phyloP scores from a whole-genome alignment of 2,888 invertebrate species.

The Leptinotarsa haldemani region DNA sequence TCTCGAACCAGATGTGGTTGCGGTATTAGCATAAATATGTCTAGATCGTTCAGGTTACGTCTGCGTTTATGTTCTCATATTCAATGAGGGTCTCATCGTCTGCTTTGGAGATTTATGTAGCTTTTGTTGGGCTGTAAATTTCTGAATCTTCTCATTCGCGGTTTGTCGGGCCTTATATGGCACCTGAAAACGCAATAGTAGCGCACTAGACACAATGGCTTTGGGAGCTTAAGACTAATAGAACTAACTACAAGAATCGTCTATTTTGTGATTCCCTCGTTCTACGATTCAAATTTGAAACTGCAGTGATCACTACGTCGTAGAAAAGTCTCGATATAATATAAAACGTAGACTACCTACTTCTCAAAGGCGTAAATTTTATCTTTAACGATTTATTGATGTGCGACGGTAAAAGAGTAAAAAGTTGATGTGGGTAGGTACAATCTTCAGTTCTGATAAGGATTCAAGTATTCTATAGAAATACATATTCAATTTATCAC shows the following conservation, averaged over 20 bases:
- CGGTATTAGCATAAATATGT: slow-evolving; percentile 50
- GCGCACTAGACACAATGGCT: slow-evolving; percentile 3
- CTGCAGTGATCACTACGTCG: no score
- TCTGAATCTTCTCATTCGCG: slow-evolving; percentile 9
- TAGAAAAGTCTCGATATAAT: no score
- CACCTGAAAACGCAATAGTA: slow-evolving; percentile 5
- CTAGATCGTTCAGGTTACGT: slow-evolving; percentile 44
- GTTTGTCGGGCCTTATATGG: slow-evolving; percentile 13
- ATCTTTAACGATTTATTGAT: no score
- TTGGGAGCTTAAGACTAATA: background rate
- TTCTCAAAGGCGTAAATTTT: no score
- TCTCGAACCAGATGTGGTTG: slow-evolving; percentile 46
- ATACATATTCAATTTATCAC: no score
- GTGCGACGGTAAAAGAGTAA: no score
- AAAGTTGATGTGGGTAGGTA: no score
- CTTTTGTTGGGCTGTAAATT: slow-evolving; percentile 31
- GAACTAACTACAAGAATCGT: background rate
- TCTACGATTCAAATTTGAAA: no score
- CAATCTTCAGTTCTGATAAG: no score
- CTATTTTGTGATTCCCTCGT: no score
- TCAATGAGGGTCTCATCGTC: slow-evolving; percentile 31
- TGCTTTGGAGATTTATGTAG: slow-evolving; percentile 36
- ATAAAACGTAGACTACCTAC: no score
- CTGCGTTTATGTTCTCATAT: slow-evolving; percentile 40
- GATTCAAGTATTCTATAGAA: no score